Conservation (phyloP, 2,888 invertebrate species). For the Campoplex nolae region DNA sequence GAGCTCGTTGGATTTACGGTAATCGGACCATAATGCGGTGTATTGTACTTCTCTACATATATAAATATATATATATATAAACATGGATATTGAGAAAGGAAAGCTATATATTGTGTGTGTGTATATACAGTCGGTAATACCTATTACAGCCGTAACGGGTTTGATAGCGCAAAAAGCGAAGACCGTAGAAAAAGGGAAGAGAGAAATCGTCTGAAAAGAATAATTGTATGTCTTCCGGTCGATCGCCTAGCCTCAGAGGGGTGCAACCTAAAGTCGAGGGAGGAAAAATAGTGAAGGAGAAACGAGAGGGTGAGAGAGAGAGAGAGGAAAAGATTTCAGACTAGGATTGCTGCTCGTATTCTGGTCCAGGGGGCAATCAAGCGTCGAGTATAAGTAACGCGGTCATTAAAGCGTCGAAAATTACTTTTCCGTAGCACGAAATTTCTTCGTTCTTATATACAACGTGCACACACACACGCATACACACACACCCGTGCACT, state of each 20-base stretch:
- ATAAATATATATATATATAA: slow-evolving; percentile 17
- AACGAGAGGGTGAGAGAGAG: slow-evolving; percentile 13
- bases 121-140: slow-evolving; percentile 40
- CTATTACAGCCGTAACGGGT: slow-evolving; percentile 59
- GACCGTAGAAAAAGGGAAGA: slow-evolving; percentile 19
- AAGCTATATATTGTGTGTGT: slow-evolving; percentile 26
- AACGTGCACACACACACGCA: not conserved
- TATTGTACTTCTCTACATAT: slow-evolving; percentile 5
- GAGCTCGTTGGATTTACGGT: slow-evolving; percentile 52
- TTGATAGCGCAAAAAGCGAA: slow-evolving; percentile 58
- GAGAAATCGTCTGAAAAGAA: slow-evolving; percentile 67
- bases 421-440: slow-evolving; percentile 56
- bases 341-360: slow-evolving; percentile 26
- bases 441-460: slow-evolving; percentile 28
- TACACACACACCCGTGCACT: not conserved
- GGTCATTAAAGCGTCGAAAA: slow-evolving; percentile 62
- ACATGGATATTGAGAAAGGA: slow-evolving; percentile 5
- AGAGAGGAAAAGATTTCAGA: slow-evolving; percentile 41
- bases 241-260: slow-evolving; percentile 55
- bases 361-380: slow-evolving; percentile 49
- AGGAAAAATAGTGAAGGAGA: slow-evolving; percentile 28
- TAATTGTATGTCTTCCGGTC: slow-evolving; percentile 66
- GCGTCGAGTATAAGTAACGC: slow-evolving; percentile 57
- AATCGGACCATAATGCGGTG: slow-evolving; percentile 33
- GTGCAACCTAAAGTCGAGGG: slow-evolving; percentile 52